Conservation (phyloP, 2,113 vertebrate genomes). For the Nettapus auritus region DNA sequence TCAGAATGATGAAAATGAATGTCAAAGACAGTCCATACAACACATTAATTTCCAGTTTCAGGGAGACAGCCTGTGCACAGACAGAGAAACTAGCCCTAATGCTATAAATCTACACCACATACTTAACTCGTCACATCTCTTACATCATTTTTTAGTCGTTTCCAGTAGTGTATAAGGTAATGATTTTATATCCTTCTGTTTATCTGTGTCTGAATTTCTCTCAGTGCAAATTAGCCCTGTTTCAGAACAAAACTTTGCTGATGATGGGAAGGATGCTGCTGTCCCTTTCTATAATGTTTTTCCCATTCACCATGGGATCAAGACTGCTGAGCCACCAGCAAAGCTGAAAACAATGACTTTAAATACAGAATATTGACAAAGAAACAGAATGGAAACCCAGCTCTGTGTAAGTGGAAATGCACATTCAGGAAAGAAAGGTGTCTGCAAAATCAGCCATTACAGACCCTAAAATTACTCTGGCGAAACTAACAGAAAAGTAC, state of each 20-base stretch:
- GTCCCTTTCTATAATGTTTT: not conserved
- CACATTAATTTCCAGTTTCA: slow-evolving; percentile 30
- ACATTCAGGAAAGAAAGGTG: not conserved
- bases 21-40: slow-evolving; percentile 28
- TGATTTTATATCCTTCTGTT: not conserved
- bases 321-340: slow-evolving; percentile 1
- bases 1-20: slow-evolving; percentile 47
- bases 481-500: slow-evolving; percentile 27
- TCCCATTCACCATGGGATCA: slow-evolving; percentile 1
- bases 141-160: not conserved
- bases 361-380: slow-evolving; percentile 25
- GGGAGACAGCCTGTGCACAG: not conserved
- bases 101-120: not conserved
- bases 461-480: not conserved
- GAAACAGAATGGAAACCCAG: not conserved
- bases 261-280: not conserved
- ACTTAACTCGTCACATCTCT: slow-evolving; percentile 11
- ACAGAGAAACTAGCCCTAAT: not conserved
- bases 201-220: not conserved
- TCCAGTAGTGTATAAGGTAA: not conserved
- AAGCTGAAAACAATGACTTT: slow-evolving; percentile 32
- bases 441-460: not conserved
- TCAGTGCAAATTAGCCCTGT: not conserved
- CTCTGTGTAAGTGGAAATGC: not conserved
- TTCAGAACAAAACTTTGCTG: not conserved